Evolutionary conservation across 2,113 vertebrate species (phyloP), one percentile per base, ranked within the genome.

Genomic region (Muntiacus reevesi): DNA sequence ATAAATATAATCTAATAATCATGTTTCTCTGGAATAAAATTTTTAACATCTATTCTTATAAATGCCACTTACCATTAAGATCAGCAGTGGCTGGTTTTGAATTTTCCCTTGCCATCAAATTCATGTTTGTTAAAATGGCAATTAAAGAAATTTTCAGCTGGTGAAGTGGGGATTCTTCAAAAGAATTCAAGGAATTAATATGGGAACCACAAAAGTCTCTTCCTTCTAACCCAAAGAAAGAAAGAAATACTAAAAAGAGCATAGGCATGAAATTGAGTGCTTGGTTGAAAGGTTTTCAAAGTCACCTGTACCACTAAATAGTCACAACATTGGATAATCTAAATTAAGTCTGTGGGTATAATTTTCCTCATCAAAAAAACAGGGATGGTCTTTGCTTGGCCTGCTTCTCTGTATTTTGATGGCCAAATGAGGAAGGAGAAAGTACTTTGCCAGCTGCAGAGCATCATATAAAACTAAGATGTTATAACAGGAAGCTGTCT

Each of bases 1-100:
- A 97, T 97, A 85, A 96, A 89, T 95, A 85, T 87, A 52, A 15
- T 84, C 25, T 96, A n/a, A 91, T 83, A 76, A 93, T 67, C 71
- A 52, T 5, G 19, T 60, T 91, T 27, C 21, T 94, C 40, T 96
- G 36, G 33, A 82, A 62, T 76, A 95, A 78, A 54, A 85, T 87
- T 97, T 33, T 95, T 82, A 87, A 92, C 6, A 82, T 93, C 57
- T 36, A n/a, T 85, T 43, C 64, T 87, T 87, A 87, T 74, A 52
- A 60, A 94, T 89, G 36, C 2, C 50, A 85, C 10, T 57, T 89
- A 71, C n/a, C n/a, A 92, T 89, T 93, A 97, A 92, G 43, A 93
- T 88, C 17, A 97, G 45, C n/a, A 92, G n/a, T 91, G 52, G 71
- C 33, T 54, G 5, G 28, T 87, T 96, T 95, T 97, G n/a, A 79